Percentiles rank a stretch among this genome's conserved stretches.
phyloP scores from a whole-genome alignment of 2,113 vertebrate species.

The Suncus etruscus region DNA sequence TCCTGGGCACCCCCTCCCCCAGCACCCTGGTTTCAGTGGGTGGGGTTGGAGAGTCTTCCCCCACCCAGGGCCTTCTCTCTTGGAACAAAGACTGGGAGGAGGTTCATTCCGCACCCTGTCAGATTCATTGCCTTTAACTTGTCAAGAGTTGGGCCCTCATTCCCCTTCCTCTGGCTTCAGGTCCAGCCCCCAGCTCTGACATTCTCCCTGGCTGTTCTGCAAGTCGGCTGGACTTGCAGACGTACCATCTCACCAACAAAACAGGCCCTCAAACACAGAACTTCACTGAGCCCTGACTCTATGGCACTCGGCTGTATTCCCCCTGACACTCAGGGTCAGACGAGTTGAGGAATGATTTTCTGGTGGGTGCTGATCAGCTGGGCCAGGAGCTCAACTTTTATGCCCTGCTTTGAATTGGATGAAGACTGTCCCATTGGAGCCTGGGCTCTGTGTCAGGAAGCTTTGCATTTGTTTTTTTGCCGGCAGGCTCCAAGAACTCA shows the following conservation, averaged over 20 bases:
- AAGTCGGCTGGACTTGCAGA: not conserved
- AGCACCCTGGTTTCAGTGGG: slow-evolving; percentile 8
- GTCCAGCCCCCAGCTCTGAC: not conserved
- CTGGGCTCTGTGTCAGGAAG: not conserved
- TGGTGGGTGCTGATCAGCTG: not conserved
- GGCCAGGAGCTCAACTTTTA: not conserved
- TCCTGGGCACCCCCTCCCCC: not conserved
- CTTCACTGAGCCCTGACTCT: not conserved
- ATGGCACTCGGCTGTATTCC: not conserved
- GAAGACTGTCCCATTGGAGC: not conserved
- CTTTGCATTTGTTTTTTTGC: not conserved
- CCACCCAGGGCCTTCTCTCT: slow-evolving; percentile 51
- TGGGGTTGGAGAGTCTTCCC: slow-evolving; percentile 18
- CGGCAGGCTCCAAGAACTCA: not conserved
- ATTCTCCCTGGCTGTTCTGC: not conserved
- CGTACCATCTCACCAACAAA: not conserved
- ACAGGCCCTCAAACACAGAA: not conserved
- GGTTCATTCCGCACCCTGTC: not conserved
- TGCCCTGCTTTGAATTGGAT: no score
- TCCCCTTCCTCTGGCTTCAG: not conserved
- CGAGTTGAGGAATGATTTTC: not conserved
- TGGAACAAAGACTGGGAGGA: slow-evolving; percentile 55
- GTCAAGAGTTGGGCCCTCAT: not conserved
- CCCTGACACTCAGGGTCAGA: not conserved
- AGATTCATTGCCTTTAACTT: not conserved